A percentile compares a stretch with the other conserved stretches of the same genome.
These are phyloP conservation scores for Chloropsis hardwickii DNA, from an alignment of 2,113 vertebrate species.

Conservation along the genomic window DNA sequence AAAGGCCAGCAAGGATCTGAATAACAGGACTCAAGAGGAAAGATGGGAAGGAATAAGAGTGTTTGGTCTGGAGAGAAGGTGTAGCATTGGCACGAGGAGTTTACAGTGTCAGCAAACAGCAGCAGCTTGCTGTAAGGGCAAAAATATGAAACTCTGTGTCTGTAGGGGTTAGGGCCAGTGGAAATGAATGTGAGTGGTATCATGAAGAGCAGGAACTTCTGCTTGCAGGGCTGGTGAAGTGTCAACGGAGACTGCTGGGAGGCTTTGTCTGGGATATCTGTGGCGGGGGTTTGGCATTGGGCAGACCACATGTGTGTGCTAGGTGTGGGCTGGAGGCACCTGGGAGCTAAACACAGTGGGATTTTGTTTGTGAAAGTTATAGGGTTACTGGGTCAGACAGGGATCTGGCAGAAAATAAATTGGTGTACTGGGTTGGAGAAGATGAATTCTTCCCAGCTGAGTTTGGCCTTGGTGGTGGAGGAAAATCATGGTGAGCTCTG, in stretches of 20 bases:
- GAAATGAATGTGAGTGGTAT: neutral
- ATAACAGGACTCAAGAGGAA: neutral
- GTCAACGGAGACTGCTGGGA: neutral
- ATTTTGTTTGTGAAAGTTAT: neutral
- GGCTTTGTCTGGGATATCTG: neutral
- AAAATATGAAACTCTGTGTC: neutral
- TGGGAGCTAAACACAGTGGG: neutral
- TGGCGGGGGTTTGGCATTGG: neutral
- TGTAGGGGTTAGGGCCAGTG: neutral
- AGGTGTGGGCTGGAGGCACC: neutral
- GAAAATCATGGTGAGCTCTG: neutral
- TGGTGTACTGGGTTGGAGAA: neutral
- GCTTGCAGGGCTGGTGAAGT: neutral
- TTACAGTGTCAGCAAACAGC: neutral
- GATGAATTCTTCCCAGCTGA: neutral
- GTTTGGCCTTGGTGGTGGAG: fast-evolving
- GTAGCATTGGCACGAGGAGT: fast-evolving
- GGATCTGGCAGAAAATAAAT: neutral
- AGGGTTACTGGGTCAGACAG: neutral
- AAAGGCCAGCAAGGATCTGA: neutral
- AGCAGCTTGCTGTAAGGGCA: neutral
- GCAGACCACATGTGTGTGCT: neutral
- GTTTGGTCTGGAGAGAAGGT: neutral
- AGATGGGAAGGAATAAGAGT: neutral
- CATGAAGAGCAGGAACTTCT: neutral